Conservation (phyloP, 1,140 invertebrate genomes). For the Druon quercuslanigerum region DNA sequence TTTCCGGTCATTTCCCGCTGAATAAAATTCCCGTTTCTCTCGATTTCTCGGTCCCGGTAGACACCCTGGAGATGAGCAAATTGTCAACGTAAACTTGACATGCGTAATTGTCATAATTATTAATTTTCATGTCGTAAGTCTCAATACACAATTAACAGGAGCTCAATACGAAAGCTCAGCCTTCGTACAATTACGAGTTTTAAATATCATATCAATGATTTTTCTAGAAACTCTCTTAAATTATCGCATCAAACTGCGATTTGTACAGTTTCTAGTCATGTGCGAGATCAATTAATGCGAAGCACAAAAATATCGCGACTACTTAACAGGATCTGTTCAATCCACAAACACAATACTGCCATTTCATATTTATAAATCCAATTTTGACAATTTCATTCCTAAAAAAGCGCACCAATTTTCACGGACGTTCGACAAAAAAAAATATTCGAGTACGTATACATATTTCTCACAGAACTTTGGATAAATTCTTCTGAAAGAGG, state of each 20-base stretch:
- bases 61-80: too few species aligned
- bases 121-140: too few species aligned
- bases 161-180: too few species aligned
- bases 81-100: too few species aligned
- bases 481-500: not conserved
- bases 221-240: too few species aligned
- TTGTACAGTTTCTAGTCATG: not conserved
- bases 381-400: not conserved
- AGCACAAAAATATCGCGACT: not conserved
- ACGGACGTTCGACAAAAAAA: not conserved
- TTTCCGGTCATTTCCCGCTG: too few species aligned
- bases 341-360: not conserved
- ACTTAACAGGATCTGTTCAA: not conserved
- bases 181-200: too few species aligned
- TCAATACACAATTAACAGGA: too few species aligned
- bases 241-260: not conserved
- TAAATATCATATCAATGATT: too few species aligned
- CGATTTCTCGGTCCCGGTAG: too few species aligned
- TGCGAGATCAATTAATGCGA: conserved; percentile 5
- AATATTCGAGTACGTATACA: not conserved
- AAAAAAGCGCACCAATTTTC: conserved; percentile 4
- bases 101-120: too few species aligned
- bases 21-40: too few species aligned
- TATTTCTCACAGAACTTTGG: not conserved
- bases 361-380: not conserved